Evolutionary conservation across 2,797 vertebrate genomes (phyloP), one percentile per base, ranked within the genome.

Genomic region (Sorex maritimensis): DNA sequence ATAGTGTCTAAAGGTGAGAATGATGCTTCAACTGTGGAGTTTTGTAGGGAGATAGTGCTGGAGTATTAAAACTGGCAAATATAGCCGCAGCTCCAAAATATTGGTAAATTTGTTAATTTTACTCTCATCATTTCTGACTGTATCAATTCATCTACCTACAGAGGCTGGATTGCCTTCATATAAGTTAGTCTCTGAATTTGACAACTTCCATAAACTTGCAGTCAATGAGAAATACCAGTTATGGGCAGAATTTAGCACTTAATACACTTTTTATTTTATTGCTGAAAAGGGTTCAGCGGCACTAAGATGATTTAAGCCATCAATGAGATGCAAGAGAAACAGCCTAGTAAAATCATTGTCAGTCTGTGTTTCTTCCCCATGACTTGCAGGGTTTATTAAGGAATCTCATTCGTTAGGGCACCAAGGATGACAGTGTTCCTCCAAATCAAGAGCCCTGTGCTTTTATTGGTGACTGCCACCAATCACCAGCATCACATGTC

Each of bases 251-350:
- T 98, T 97, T 98, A 98, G 95, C 96, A 94, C 83, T 97, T 98
- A 98, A 97, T 97, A 97, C 65, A 93, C 91, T 96, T 97, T 97
- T 98, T 97, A 97, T 98, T 98, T 98, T 98, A 98, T 96, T 97
- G 93, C 90, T 96, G 96, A 97, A 97, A 98, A 97, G 77, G 69
- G 85, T 97, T 97, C 95, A 86, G 67, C 24, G 0, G 95, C 93
- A 92, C 81, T 96, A 63, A 92, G 90, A 96, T 98, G 96, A 98
- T 98, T 98, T 98, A 98, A 97, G 63, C 81, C 97, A 94, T 97
- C 95, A 95, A 92, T 95, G 96, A 97, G 94, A 97, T 97, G 97
- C 93, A 93, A 95, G 94, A 77, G 46, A 97, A 97, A 95, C 65
- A 92, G 91, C 52, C 78, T 90, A 97, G 93, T 97, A 96, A 98